phyloP scores from a whole-genome alignment of 2,888 invertebrate species.

The Atethmia centrago region DNA sequence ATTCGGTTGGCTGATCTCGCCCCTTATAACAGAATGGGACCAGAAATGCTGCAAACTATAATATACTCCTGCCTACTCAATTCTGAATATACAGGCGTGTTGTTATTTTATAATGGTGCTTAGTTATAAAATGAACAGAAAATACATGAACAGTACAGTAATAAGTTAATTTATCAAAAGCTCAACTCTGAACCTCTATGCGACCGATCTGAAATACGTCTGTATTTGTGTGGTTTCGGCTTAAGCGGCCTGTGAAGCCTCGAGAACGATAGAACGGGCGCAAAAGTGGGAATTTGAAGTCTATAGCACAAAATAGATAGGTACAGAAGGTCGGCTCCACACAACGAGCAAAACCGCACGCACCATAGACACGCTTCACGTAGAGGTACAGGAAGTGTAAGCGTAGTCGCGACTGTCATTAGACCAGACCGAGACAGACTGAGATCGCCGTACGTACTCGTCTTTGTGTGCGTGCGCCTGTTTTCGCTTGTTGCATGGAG shows the following conservation, averaged over 20 bases:
- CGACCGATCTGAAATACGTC: constrained; percentile 53
- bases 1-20: not conserved
- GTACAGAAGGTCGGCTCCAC: not conserved
- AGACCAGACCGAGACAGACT: not conserved
- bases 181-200: constrained; percentile 39
- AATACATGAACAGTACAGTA: not conserved
- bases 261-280: constrained; percentile 50
- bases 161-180: constrained; percentile 36
- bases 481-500: not conserved
- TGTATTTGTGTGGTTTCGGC: constrained; percentile 70
- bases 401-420: not conserved
- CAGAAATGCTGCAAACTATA: not conserved
- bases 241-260: constrained; percentile 64
- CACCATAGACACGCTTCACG: not conserved
- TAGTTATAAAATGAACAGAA: too few relatives aligned
- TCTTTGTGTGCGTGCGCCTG: not conserved
- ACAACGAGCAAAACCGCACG: not conserved
- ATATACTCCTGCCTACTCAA: not conserved
- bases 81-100: not conserved
- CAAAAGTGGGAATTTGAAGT: constrained; percentile 69
- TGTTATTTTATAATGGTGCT: too few relatives aligned
- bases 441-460: not conserved
- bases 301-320: not conserved
- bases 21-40: not conserved
- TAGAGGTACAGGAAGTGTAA: not conserved